phyloP scores from a whole-genome alignment of 2,888 invertebrate species.

The Polia nebulosa region DNA sequence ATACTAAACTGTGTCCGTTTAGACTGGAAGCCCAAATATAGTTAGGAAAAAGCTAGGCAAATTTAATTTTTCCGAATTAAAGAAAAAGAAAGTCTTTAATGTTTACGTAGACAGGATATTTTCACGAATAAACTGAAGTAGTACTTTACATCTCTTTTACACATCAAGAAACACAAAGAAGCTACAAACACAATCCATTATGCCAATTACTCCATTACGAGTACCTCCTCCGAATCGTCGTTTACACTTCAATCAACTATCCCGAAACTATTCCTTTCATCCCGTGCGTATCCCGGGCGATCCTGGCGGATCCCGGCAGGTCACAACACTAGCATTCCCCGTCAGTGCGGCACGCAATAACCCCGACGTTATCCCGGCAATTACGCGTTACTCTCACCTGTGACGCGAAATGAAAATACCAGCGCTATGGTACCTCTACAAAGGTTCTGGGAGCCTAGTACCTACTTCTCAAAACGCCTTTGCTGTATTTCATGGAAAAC shows the following conservation, averaged over 20 bases:
- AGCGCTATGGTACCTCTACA: conserved; percentile 63
- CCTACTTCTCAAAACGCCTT: conserved; percentile 12
- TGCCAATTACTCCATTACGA: conserved; percentile 16
- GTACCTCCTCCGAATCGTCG: conserved; percentile 19
- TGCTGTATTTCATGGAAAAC: neutral
- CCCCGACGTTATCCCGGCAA: conserved; percentile 75
- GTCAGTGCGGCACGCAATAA: conserved; percentile 76
- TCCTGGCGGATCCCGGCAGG: conserved; percentile 54
- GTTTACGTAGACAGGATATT: neutral
- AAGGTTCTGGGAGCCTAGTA: conserved; percentile 66
- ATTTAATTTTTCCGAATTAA: too few relatives aligned
- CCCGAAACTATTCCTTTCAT: conserved; percentile 53
- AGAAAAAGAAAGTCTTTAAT: too few relatives aligned
- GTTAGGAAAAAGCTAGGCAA: too few relatives aligned
- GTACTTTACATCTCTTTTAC: neutral
- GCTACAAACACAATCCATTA: conserved; percentile 26
- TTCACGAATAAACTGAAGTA: neutral
- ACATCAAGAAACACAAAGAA: neutral
- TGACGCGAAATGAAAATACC: conserved; percentile 82
- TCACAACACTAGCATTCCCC: conserved; percentile 63
- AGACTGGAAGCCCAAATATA: too few relatives aligned
- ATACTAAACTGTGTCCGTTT: too few relatives aligned
- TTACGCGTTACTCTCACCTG: conserved; percentile 79
- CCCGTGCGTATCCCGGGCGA: conserved; percentile 51
- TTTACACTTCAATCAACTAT: conserved; percentile 56